Evolutionary conservation across 2,113 vertebrate genomes (phyloP).

Genomic region (Psilopogon haemacephalus): DNA sequence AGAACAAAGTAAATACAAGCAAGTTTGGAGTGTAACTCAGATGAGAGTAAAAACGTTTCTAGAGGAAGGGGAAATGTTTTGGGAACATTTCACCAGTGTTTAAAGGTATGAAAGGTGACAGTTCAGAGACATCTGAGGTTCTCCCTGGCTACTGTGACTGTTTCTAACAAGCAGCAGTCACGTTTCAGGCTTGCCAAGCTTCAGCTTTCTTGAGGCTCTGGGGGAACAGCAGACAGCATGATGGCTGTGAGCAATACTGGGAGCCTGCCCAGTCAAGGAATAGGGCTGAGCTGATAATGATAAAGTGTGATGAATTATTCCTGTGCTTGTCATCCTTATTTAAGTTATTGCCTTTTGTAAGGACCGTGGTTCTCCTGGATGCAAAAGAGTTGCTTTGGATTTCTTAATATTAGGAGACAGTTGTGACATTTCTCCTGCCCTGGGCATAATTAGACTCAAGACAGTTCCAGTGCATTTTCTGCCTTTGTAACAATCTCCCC

Average conservation of each 20-base stretch:
- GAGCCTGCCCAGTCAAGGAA: neutral
- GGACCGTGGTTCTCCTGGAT: neutral
- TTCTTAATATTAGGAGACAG: neutral
- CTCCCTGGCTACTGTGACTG: neutral
- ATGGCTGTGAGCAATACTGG: neutral
- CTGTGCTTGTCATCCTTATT: neutral
- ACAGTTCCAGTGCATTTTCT: neutral
- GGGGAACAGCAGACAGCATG: neutral
- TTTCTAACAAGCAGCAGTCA: neutral
- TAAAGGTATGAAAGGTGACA: neutral
- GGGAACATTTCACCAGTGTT: neutral
- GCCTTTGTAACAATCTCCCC: neutral
- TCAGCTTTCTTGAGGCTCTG: neutral
- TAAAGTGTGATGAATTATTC: neutral
- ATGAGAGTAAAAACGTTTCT: neutral
- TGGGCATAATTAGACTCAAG: neutral
- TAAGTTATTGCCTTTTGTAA: neutral
- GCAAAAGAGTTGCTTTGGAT: neutral
- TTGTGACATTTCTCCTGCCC: neutral
- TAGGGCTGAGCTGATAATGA: neutral
- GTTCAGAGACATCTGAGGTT: neutral
- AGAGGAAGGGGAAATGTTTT: neutral
- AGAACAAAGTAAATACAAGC: neutral
- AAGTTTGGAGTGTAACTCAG: neutral
- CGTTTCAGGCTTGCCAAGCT: neutral